These are phyloP conservation scores for Hydraecia micacea DNA, from an alignment of 2,888 invertebrate genomes.

Conservation along the genomic window DNA sequence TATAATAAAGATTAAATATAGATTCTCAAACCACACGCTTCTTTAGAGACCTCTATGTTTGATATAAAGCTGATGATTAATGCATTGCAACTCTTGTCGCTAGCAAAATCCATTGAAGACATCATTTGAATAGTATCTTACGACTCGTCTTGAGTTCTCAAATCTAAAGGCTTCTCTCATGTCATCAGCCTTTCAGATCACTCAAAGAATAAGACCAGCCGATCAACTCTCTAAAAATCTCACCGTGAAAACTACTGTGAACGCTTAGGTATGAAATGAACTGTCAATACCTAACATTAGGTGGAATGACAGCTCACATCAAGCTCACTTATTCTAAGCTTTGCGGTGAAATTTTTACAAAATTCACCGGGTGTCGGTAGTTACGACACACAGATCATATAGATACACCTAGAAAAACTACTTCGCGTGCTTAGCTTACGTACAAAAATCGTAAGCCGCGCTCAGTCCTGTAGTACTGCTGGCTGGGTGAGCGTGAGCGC, in stretches of 20 bases:
- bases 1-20: neutral
- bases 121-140: neutral
- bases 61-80: constrained; percentile 1
- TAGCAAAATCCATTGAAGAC: neutral
- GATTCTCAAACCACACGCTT: neutral
- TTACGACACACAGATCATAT: too few relatives aligned
- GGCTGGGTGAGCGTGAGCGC: too few relatives aligned
- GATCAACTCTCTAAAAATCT: neutral
- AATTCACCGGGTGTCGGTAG: neutral
- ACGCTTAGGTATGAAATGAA: neutral
- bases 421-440: too few relatives aligned
- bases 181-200: neutral
- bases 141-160: neutral
- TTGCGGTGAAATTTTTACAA: too few relatives aligned
- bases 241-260: neutral
- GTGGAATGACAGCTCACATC: neutral
- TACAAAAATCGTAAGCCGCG: too few relatives aligned
- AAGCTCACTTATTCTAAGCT: neutral
- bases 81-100: neutral
- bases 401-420: too few relatives aligned
- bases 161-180: neutral
- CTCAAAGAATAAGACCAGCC: neutral
- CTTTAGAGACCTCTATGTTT: neutral
- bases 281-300: neutral
- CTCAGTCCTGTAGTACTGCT: too few relatives aligned